phyloP scores from a whole-genome alignment of 2,797 vertebrate genomes.

The Etheostoma nigrum region DNA sequence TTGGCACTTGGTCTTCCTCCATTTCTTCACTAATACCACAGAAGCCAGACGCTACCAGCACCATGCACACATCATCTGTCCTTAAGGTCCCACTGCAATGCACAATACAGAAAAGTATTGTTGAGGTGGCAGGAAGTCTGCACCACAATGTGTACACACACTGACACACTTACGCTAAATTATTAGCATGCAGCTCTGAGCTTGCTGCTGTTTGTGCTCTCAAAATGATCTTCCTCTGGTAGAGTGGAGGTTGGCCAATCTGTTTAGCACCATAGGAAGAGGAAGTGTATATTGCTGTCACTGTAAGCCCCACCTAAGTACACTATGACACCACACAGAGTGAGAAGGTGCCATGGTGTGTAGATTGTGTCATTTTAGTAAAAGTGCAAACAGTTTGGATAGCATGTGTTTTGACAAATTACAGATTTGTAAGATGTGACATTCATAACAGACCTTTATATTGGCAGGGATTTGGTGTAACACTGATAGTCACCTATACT shows the following conservation, averaged over 20 bases:
- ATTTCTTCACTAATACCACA: constrained; percentile 62
- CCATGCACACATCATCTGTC: constrained; percentile 47
- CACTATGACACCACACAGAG: constrained; percentile 46
- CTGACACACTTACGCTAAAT: constrained; percentile 33
- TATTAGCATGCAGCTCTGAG: constrained; percentile 42
- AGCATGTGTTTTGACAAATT: not conserved
- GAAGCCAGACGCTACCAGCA: constrained; percentile 40
- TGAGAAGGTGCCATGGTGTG: constrained; percentile 44
- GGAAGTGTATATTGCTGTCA: constrained; percentile 81
- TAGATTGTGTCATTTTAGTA: not conserved
- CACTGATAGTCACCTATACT: not conserved
- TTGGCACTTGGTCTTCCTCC: constrained; percentile 69
- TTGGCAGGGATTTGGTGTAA: not conserved
- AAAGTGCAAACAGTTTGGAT: not conserved
- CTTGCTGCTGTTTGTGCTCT: constrained; percentile 48
- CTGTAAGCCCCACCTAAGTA: constrained; percentile 79
- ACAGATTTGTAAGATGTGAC: not conserved
- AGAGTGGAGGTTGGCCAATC: constrained; percentile 77
- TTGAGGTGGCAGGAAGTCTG: constrained; percentile 31
- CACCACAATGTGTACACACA: constrained; percentile 22
- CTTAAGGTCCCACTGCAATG: constrained; percentile 20
- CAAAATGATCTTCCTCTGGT: constrained; percentile 72
- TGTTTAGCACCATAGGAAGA: constrained; percentile 78
- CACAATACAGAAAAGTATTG: constrained; percentile 1
- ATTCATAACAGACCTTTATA: not conserved